A percentile compares a stretch with the other conserved stretches of the same genome.
Conservation (phyloP, 2,888 invertebrate genomes). For the Escarpia spicata region DNA sequence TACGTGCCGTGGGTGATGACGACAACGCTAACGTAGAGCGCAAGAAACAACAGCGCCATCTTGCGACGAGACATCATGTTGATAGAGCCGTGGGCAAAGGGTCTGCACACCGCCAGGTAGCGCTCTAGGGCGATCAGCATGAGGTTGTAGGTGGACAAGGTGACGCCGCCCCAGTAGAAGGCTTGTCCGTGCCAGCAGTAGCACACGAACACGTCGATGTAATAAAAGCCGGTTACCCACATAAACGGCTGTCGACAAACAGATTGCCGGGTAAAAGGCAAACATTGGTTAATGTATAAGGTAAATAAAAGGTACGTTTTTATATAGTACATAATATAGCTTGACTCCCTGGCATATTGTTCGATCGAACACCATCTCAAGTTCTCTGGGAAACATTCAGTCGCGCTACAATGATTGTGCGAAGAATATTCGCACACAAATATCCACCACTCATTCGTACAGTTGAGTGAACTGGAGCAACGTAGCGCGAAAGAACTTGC, state of each 20-base stretch:
- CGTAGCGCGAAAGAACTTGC: too few relatives aligned
- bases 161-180: slow-evolving; percentile 39
- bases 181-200: slow-evolving; percentile 41
- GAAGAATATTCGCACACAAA: too few relatives aligned
- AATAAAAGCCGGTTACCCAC: slow-evolving; percentile 38
- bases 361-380: too few relatives aligned
- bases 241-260: slow-evolving; percentile 32
- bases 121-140: slow-evolving; percentile 36
- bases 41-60: slow-evolving; percentile 23
- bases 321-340: too few relatives aligned
- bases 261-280: too few relatives aligned
- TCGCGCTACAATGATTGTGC: too few relatives aligned
- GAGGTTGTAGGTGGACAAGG: slow-evolving; percentile 40
- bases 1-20: slow-evolving; percentile 39
- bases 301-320: too few relatives aligned
- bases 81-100: neutral
- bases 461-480: too few relatives aligned
- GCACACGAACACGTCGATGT: slow-evolving; percentile 36
- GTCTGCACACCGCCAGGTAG: slow-evolving; percentile 34
- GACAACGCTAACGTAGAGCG: slow-evolving; percentile 32
- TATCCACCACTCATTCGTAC: too few relatives aligned
- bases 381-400: too few relatives aligned
- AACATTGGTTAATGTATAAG: too few relatives aligned
- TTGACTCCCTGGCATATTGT: too few relatives aligned
- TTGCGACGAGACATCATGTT: slow-evolving; percentile 27